These are phyloP conservation scores for Phenganax stokvisi DNA, from an alignment of 92 coral and sea anemone species.

Conservation along the genomic window DNA sequence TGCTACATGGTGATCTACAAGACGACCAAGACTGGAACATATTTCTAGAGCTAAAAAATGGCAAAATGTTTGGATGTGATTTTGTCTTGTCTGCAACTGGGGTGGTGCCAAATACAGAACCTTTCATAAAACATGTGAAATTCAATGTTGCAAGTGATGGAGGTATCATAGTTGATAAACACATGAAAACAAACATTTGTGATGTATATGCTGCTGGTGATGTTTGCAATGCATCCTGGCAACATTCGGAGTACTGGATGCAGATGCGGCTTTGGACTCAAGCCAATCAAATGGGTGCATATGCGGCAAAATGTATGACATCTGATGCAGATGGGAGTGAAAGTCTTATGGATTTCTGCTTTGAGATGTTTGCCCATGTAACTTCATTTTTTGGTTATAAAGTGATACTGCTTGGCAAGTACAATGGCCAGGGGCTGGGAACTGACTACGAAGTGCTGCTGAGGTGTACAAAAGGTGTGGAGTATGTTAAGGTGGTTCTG, in stretches of 20 bases:
- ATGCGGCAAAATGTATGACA: constrained; percentile 80
- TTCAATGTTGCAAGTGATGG: constrained; percentile 74
- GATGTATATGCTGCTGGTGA: constrained; percentile 97
- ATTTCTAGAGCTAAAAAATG: constrained; percentile 65
- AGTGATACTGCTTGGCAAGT: constrained; percentile 76
- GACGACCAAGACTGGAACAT: constrained; percentile 58
- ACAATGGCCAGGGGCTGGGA: constrained; percentile 73
- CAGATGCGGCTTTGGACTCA: constrained; percentile 99
- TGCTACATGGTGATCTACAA: background rate
- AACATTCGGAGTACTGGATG: constrained; percentile 80
- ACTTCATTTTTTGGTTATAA: constrained; percentile 90
- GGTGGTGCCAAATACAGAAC: constrained; percentile 66
- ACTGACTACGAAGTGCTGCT: constrained; percentile 66
- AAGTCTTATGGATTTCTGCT: constrained; percentile 71
- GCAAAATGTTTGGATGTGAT: constrained; percentile 74
- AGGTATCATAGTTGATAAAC: constrained; percentile 68
- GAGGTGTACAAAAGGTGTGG: constrained; percentile 72
- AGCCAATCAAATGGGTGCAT: constrained; percentile 91
- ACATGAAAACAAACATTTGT: constrained; percentile 65
- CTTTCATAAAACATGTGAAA: constrained; percentile 51
- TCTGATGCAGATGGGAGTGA: constrained; percentile 53
- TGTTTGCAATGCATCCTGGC: constrained; percentile 83
- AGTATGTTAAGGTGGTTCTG: constrained; percentile 80
- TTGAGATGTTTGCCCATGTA: constrained; percentile 84
- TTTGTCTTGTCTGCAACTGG: constrained; percentile 93